Evolutionary conservation across 2,888 invertebrate genomes (phyloP).

Genomic region (Formica aserva): DNA sequence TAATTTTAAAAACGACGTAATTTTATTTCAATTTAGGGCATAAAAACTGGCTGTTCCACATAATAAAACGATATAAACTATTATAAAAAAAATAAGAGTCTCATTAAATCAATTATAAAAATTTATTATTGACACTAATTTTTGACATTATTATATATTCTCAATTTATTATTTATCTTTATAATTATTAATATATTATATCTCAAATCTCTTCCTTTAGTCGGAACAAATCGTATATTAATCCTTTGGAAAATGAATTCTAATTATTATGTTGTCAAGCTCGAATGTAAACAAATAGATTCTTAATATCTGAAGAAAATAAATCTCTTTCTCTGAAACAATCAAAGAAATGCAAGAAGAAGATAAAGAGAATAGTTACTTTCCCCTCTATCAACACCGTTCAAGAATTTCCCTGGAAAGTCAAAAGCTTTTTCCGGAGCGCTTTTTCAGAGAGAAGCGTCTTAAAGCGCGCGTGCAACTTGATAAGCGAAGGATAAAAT

Average conservation of each 20-base stretch:
- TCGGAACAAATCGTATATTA: background rate
- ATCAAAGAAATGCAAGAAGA: background rate
- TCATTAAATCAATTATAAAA: background rate
- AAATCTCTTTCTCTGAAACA: background rate
- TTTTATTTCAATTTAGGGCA: background rate
- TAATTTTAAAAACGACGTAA: background rate
- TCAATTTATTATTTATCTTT: background rate
- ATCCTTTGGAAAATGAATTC: background rate
- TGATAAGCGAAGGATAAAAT: slow-evolving; percentile 55
- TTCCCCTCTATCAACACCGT: slow-evolving; percentile 28
- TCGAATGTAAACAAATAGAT: background rate
- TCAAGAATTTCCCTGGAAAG: slow-evolving; percentile 25
- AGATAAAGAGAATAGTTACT: slow-evolving; percentile 26
- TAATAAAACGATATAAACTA: background rate
- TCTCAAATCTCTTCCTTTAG: background rate
- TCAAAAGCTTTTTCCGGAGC: slow-evolving; percentile 21
- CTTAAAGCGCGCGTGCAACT: slow-evolving; percentile 54
- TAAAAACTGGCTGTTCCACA: background rate
- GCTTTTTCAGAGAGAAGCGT: slow-evolving; percentile 31
- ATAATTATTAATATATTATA: background rate
- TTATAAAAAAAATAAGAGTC: background rate
- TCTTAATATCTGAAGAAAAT: background rate
- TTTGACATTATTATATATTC: background rate
- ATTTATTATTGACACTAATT: background rate
- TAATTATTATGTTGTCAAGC: background rate